phyloP scores from a whole-genome alignment of 2,797 vertebrate species.

The Sylvia borin region DNA sequence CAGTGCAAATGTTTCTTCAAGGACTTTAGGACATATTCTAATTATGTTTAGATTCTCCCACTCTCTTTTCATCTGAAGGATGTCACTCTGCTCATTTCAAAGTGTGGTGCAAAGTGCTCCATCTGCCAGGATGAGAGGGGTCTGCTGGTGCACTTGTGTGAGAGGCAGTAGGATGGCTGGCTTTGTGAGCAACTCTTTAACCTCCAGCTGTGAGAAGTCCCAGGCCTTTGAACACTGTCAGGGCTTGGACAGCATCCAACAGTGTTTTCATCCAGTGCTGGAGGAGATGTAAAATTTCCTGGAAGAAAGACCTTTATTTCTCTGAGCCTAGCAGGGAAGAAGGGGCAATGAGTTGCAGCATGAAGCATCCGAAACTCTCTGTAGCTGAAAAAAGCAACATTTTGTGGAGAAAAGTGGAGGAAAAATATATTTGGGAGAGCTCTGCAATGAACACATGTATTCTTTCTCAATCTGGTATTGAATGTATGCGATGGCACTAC shows the following conservation, averaged over 20 bases:
- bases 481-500: background rate
- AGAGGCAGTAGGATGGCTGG: conserved; percentile 18
- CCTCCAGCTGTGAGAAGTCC: conserved; percentile 50
- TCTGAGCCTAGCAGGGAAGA: background rate
- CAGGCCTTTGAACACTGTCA: conserved; percentile 43
- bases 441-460: fast-evolving
- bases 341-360: background rate
- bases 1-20: conserved; percentile 68
- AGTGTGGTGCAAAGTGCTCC: background rate
- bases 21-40: conserved; percentile 66
- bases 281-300: background rate
- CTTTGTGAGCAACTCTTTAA: conserved; percentile 37
- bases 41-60: conserved; percentile 61
- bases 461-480: background rate
- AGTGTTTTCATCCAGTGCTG: conserved; percentile 28
- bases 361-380: background rate
- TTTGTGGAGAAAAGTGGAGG: background rate
- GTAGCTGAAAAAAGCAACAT: background rate
- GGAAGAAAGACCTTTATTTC: conserved; percentile 7
- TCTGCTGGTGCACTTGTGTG: conserved; percentile 30
- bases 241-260: conserved; percentile 45
- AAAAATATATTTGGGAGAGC: background rate
- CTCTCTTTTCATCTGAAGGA: conserved; percentile 59
- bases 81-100: conserved; percentile 53
- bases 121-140: conserved; percentile 39